Base-by-base conservation (phyloP, 2,797 vertebrate species). In the Menidia menidia region DNA sequence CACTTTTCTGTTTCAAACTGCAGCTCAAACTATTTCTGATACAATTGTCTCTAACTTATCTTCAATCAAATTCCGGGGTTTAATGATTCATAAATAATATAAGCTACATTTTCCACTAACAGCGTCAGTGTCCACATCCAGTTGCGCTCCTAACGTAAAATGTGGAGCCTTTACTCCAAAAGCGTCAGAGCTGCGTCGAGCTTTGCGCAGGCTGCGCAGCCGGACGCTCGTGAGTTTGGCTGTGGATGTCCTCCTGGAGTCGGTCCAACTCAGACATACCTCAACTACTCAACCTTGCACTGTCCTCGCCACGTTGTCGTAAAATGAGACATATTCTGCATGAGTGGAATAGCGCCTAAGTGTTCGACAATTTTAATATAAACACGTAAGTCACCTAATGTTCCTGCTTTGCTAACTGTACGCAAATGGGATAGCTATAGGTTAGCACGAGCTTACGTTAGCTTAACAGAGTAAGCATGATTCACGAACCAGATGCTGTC, bases 291-390 rank as follows among this genome's bases (percentile, higher is more conserved):
- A 65, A 56, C 57, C 30, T 35, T 41, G 15, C 32, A 4, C 16
- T 44, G 39, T 51, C 25, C 32, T 16, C n/a, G 9, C 33, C 8
- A 8, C 32, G 14, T 7, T 32, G 12, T 18, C 18, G 42, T 74
- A 82, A 61, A 81, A 87, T 91, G 88, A 88, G 51, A 83, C 9
- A 67, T 67, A 67, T 67, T 73, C 58, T 51, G 59, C 71, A 39
- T 42, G 43, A 50, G n/a, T 5, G 13, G 13, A 78, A 63, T 33
- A 67, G 30, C 8, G 70, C 15, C 45, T 80, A 61, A 66, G n/a
- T 58, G 31, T n/a, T 64, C 4, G 63, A 12, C 6, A 25, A 71
- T 66, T 78, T 60, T 4, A 31, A 58, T 3, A 52, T 4, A 48
- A 80, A 78, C 68, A 77, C 68, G 91, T 92, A 83, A 84, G 89